Percentiles rank a stretch among this genome's conserved stretches.
Evolutionary conservation across 2,888 invertebrate species (phyloP).

Genomic region (Rutpela maculata): DNA sequence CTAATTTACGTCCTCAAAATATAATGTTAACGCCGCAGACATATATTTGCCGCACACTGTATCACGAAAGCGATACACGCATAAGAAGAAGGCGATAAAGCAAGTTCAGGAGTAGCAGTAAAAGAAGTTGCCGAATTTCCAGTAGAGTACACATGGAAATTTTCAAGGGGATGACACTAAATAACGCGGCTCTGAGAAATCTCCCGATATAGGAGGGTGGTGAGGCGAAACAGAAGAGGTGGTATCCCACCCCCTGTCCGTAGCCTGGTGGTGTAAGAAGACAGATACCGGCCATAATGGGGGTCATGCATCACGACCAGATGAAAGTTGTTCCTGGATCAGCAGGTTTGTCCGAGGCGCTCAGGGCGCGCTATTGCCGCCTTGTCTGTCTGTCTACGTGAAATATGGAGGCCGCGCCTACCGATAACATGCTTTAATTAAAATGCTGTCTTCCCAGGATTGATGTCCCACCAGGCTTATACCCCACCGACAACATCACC

Average conservation of each 20-base stretch:
- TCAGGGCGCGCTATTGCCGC: conserved; percentile 62
- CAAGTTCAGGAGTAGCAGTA: neutral
- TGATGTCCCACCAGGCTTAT: conserved; percentile 68
- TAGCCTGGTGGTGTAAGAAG: conserved; percentile 60
- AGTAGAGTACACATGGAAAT: conserved; percentile 12
- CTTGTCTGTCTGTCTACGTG: conserved; percentile 72
- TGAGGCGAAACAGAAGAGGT: conserved; percentile 17
- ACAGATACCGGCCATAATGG: conserved; percentile 68
- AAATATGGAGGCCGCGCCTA: conserved; percentile 74
- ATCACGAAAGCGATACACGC: no score
- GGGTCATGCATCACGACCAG: conserved; percentile 73
- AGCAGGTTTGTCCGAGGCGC: conserved; percentile 73
- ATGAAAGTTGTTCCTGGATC: conserved; percentile 75
- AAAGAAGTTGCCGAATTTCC: neutral
- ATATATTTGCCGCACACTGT: no score
- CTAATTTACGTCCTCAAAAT: no score
- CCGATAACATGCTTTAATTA: conserved; percentile 76
- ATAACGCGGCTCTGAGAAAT: conserved; percentile 12
- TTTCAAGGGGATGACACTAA: conserved; percentile 32
- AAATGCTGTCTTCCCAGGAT: conserved; percentile 75
- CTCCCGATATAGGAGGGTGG: conserved; percentile 20
- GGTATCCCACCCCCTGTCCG: conserved; percentile 48
- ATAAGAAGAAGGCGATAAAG: no score
- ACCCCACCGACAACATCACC: conserved; percentile 51
- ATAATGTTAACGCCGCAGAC: no score